Evolutionary conservation across 2,888 invertebrate genomes (phyloP), one percentile per base, ranked within the genome.

Genomic region (Ectemnius continuus): DNA sequence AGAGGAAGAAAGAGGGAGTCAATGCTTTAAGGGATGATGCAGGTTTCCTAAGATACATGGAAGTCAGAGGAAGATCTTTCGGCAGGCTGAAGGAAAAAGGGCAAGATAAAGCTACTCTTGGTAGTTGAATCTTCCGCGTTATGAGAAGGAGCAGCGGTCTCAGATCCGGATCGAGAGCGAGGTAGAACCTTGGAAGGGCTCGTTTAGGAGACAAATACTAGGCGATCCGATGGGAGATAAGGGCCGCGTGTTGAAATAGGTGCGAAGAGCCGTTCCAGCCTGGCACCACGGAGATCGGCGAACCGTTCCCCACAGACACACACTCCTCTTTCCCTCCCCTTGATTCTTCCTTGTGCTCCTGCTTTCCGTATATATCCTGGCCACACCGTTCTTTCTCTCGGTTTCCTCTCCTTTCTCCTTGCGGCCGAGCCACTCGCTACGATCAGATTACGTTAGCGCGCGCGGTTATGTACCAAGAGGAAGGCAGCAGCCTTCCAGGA

Each of bases 211-310:
- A 84, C 82, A 85, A 85, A 85, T 84, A 82, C 65, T 71, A 57
- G 62, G 63, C 63, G 83, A 83, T 84, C 70, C 77, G 65, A 81
- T 76, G 76, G 73, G 18, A 67, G 85, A 85, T 85, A 85, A 79
- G 67, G 36, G 59, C 73, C 52, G 59, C 80, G 82, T 78, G 84
- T 85, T 85, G 83, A 85, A 84, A 84, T 85, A 85, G 84, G 85
- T 83, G 85, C 82, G 85, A 85, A 85, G 83, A 80, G 67, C 63
- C 67, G 67, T 58, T 60, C 63, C 62, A 73, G 72, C 65, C 67
- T 67, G 66, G 70, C 69, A 46, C 68, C 69, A 70, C 61, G 72
- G 58, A 74, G 80, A 80, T 79, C 80, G 73, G 72, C 70, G 18
- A 74, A 78, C 57, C 76, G 79, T 80, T 73, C 28, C 57, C 52